Evolutionary conservation across 2,113 vertebrate genomes (phyloP), one percentile per base, ranked within the genome.

Genomic region (Tamias sibiricus): DNA sequence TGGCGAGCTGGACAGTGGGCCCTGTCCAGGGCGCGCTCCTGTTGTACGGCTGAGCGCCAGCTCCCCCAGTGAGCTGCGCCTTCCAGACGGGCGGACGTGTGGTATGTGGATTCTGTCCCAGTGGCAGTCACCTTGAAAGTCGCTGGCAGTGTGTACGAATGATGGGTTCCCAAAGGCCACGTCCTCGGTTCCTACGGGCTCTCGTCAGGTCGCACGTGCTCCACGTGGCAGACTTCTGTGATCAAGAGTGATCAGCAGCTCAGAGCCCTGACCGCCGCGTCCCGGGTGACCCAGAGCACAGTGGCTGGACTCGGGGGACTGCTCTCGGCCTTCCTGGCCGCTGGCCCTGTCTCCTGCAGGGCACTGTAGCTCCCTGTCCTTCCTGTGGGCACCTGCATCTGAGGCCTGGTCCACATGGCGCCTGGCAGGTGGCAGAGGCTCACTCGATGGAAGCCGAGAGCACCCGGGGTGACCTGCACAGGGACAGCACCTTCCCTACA

Each of bases 301-400:
- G n/a, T n/a, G n/a, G n/a, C n/a, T n/a, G n/a, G n/a, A n/a, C n/a
- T n/a, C n/a, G n/a, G n/a, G n/a, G 44, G 47, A 12, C 47, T 13
- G 19, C 20, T 8, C 54, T 57, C 20, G 19, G 54, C 54, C 54
- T 7, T 1, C 54, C 54, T 52, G 19, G 19, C 20, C 8, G 6
- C 54, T 7, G 2, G 54, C 20, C 54, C 54, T 22, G 6, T 57
- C 20, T 57, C 19, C 54, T 22, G 54, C 54, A 57, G 54, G 19
- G 19, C 54, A 6, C 54, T 20, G 54, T 20, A 57, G 54, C 6
- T 22, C 20, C 7, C 37, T 44, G 49, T 64, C 90, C 76, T 49
- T 20, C 4, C 4, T 8, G 8, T 72, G n/a, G 37, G 35, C 0
- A 8, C 26, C 0, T 1, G 7, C 8, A 8, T 4, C 37, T 5